Conservation (phyloP, 2,888 invertebrate genomes). For the Punctoribates punctum region DNA sequence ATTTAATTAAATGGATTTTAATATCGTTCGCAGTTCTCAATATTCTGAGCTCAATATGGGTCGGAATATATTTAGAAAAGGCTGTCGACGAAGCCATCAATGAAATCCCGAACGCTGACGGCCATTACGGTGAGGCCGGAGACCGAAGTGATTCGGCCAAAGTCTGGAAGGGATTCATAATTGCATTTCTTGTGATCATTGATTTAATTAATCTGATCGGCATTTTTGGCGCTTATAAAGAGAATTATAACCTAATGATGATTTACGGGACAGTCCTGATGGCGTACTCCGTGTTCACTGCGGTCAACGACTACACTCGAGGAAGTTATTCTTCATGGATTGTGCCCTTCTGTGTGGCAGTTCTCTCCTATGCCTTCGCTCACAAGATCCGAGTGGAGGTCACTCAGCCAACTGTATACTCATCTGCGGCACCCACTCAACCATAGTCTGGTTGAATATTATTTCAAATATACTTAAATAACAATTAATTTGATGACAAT, state of each 20-base stretch:
- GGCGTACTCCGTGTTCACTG: constrained; percentile 20
- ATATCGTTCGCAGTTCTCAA: constrained; percentile 15
- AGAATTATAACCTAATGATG: not conserved
- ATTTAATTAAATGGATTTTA: constrained; percentile 21
- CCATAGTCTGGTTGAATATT: not conserved
- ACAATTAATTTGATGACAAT: not conserved
- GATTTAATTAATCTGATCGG: constrained; percentile 15
- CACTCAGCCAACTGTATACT: not conserved
- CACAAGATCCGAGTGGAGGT: constrained; percentile 10
- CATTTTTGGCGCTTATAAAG: constrained; percentile 15
- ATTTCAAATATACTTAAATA: not conserved
- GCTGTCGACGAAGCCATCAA: not conserved
- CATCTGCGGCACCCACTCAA: not conserved
- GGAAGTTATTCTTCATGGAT: constrained; percentile 39
- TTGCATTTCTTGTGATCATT: constrained; percentile 25
- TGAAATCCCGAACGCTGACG: constrained; percentile 4
- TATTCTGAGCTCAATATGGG: constrained; percentile 18
- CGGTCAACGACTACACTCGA: not conserved
- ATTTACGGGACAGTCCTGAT: not conserved
- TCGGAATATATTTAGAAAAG: constrained; percentile 23
- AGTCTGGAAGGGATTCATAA: constrained; percentile 28
- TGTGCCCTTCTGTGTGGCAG: constrained; percentile 18
- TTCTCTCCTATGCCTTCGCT: not conserved
- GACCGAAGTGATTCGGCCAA: not conserved
- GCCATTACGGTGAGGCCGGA: not conserved